Base-by-base conservation (phyloP, 35 echinoderm and acorn worm species). In the Lytechinus pictus region DNA sequence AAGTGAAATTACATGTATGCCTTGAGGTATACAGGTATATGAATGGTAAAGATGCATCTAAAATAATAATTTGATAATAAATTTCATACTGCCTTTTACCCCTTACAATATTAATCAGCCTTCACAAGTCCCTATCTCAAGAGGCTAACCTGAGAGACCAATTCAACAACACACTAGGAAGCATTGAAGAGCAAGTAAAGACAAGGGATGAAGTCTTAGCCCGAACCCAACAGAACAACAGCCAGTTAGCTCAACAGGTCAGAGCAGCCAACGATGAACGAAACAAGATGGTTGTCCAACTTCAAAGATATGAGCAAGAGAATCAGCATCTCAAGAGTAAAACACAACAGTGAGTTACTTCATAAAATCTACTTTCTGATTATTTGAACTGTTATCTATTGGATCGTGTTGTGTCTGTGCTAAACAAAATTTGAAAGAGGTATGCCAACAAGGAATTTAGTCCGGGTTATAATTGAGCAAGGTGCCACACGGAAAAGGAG, bases 121-220 rank as follows among this genome's bases (percentile, higher is more conserved):
- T 99, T 54, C 98, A 99, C 87, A 97, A 99, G 94, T 99, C 98
- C 14, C 89, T 99, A 27, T 98, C 98, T n/a, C 98, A 99, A 54
- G 98, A 99, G 58, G 94, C 94, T 12, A 87, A 96, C 51, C 92
- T 98, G 3, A 92, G 98, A 57, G 98, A 99, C 86, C 96, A 98
- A 72, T 99, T 99, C 89, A 99, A 99, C 96, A 97, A 97, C 88
- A 98, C 97, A 53, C 91, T 99, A 24, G 95, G 96, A 21, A 96
- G 53, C 33, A 97, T 99, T n/a, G 97, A 98, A 90, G 98, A 97
- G 24, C 96, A 99, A 87, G 97, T 98, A 6, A 97, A 98, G 95
- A 96, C 92, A 6, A 72, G 97, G 55, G 97, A 98, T 54, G 86
- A 98, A 24, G 91, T 97, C 27, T 93, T 99, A 86, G 95, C 95